These are phyloP conservation scores for Promerops cafer DNA, from an alignment of 2,113 vertebrate genomes.

Conservation along the genomic window DNA sequence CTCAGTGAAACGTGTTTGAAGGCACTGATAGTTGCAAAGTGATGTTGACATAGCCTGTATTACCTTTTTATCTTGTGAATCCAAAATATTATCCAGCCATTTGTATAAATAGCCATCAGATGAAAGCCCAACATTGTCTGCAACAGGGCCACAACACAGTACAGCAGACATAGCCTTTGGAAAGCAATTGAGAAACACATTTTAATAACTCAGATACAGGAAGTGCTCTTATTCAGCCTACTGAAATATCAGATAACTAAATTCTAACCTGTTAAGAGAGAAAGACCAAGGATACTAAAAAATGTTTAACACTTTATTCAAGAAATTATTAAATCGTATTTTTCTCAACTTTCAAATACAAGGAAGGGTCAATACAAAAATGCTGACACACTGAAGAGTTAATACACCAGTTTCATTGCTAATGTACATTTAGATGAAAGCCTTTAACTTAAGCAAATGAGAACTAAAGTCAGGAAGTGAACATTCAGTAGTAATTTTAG, in stretches of 20 bases:
- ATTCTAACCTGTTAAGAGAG: background rate
- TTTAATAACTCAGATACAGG: background rate
- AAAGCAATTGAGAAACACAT: conserved; percentile 44
- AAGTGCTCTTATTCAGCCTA: background rate
- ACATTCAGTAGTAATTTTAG: background rate
- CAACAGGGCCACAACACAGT: conserved; percentile 95
- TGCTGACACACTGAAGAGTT: background rate
- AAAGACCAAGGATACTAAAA: background rate
- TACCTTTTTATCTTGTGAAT: conserved; percentile 98
- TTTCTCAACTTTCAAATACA: background rate
- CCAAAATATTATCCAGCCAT: conserved; percentile 99
- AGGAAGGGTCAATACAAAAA: background rate
- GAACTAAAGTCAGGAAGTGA: background rate
- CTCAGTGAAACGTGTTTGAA: background rate
- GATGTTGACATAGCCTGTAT: background rate
- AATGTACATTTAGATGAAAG: background rate
- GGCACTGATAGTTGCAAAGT: background rate
- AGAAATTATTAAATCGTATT: background rate
- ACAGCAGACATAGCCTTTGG: conserved; percentile 97
- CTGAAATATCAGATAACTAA: background rate
- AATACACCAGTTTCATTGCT: background rate
- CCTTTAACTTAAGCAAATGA: background rate
- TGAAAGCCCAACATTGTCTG: conserved; percentile 96
- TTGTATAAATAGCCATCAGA: conserved; percentile 99
- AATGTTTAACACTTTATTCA: background rate